Evolutionary conservation across 2,797 vertebrate species (phyloP).

Genomic region (Centroberyx gerrardi): DNA sequence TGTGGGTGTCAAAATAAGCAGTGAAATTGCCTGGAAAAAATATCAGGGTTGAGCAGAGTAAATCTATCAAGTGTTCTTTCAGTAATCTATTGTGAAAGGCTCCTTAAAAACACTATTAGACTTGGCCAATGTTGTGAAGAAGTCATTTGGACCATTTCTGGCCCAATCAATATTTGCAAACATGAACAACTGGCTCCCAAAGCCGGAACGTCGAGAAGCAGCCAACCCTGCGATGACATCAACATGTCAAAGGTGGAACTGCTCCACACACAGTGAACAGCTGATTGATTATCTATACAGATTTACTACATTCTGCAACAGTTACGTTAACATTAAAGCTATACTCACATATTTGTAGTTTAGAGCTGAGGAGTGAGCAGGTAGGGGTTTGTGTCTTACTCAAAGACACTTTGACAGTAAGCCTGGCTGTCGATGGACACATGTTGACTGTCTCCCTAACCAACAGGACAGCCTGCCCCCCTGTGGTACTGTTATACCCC

Average conservation of each 20-base stretch:
- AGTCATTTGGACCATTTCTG: slow-evolving; percentile 34
- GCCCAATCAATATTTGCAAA: slow-evolving; percentile 68
- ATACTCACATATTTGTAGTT: no score
- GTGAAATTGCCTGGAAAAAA: neutral
- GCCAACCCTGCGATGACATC: slow-evolving; percentile 22
- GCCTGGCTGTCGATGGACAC: slow-evolving; percentile 11
- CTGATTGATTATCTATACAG: no score
- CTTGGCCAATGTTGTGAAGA: neutral
- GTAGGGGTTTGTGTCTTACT: slow-evolving; percentile 4
- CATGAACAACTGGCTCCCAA: slow-evolving; percentile 45
- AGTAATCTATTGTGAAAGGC: neutral
- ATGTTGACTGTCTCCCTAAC: neutral
- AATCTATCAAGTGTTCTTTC: slow-evolving; percentile 4
- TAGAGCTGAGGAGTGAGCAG: slow-evolving; percentile 9
- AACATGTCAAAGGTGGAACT: no score
- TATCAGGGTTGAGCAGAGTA: neutral
- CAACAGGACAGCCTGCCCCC: no score
- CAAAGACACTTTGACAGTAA: slow-evolving; percentile 32
- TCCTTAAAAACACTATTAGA: slow-evolving; percentile 24
- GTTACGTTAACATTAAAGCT: no score
- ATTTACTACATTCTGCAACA: no score
- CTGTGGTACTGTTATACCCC: no score
- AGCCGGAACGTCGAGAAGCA: neutral
- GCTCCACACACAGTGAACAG: no score
- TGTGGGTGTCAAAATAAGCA: neutral